These are phyloP conservation scores for Ophioderma brevispina DNA, from an alignment of 35 echinoderm and acorn worm genomes.

Conservation along the genomic window DNA sequence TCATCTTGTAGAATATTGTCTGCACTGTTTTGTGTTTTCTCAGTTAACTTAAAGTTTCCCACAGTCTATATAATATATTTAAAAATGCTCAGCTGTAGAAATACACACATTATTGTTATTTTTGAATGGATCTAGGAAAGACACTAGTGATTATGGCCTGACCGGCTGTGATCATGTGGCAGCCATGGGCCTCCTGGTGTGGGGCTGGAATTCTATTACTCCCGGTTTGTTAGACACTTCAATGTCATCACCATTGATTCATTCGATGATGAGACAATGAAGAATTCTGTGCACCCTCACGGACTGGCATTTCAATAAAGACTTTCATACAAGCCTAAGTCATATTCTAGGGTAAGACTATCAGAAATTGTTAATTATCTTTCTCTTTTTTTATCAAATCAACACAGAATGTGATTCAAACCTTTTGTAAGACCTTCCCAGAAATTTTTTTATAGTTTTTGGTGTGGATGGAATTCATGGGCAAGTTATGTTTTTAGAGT, in stretches of 20 bases:
- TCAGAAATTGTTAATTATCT: too few relatives aligned
- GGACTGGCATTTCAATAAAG: constrained; percentile 97
- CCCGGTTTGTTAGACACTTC: constrained; percentile 87
- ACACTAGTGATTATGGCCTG: constrained; percentile 74
- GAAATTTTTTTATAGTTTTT: too few relatives aligned
- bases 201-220: constrained; percentile 67
- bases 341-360: constrained; percentile 79
- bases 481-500: too few relatives aligned
- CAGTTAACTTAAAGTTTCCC: too few relatives aligned
- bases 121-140: constrained; percentile 95
- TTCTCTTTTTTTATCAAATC: too few relatives aligned
- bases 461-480: too few relatives aligned
- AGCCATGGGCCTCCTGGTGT: constrained; percentile 98
- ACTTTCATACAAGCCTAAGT: constrained; percentile 80
- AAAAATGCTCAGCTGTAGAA: too few relatives aligned
- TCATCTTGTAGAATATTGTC: background rate
- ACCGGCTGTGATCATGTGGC: constrained; percentile 85
- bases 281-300: constrained; percentile 95
- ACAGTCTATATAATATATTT: too few relatives aligned
- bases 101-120: too few relatives aligned
- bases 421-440: too few relatives aligned
- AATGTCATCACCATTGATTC: constrained; percentile 94
- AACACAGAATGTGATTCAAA: too few relatives aligned
- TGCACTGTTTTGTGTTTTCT: too few relatives aligned
- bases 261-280: constrained; percentile 97